These are phyloP conservation scores for Pocillopora meandrina DNA, from an alignment of 92 coral and sea anemone species.

Conservation along the genomic window DNA sequence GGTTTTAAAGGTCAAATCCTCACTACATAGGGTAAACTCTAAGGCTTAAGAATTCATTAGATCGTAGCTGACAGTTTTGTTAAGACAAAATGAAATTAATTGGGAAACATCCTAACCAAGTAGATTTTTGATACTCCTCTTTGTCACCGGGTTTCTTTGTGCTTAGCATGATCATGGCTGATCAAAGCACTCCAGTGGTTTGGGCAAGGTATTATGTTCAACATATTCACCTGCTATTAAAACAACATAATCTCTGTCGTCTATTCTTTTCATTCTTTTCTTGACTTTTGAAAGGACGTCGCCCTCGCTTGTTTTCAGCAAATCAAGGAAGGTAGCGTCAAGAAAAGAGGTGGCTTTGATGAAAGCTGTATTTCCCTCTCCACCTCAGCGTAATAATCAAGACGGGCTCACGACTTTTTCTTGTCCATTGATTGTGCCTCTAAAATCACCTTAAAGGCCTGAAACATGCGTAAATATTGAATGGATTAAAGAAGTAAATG, in stretches of 20 bases:
- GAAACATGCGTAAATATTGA: background rate
- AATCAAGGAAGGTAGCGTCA: conserved; percentile 1
- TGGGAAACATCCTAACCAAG: too few relatives aligned
- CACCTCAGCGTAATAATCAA: background rate
- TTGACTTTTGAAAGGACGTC: conserved; percentile 6
- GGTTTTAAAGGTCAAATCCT: too few relatives aligned
- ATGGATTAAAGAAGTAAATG: too few relatives aligned
- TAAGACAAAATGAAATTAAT: too few relatives aligned
- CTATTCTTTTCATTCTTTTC: conserved; percentile 21
- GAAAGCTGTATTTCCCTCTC: background rate
- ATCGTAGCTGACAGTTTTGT: too few relatives aligned
- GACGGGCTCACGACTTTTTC: background rate
- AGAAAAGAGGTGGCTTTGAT: background rate
- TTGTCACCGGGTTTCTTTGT: too few relatives aligned
- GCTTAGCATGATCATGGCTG: too few relatives aligned
- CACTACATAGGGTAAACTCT: too few relatives aligned
- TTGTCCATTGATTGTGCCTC: conserved; percentile 18
- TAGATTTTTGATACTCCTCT: too few relatives aligned
- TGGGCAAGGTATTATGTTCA: too few relatives aligned
- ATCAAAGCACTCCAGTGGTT: too few relatives aligned
- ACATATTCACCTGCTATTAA: conserved; percentile 30
- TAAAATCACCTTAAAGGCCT: conserved; percentile 28
- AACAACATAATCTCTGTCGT: conserved; percentile 33
- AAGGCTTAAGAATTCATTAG: too few relatives aligned
- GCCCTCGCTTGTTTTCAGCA: conserved; percentile 23